Conservation (phyloP, 2,113 vertebrate species). For the Fukomys damarensis region DNA sequence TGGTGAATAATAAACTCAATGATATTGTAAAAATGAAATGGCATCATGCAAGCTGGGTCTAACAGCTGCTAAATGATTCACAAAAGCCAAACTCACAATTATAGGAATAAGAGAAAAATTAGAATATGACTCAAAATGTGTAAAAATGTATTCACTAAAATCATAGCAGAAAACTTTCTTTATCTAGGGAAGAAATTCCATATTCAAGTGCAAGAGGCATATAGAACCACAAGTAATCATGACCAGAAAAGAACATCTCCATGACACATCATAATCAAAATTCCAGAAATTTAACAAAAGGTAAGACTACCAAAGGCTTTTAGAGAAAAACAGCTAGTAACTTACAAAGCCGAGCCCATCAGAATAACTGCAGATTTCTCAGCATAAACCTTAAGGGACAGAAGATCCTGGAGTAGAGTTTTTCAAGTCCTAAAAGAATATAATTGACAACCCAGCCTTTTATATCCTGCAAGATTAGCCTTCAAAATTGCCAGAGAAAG, state of each 20-base stretch:
- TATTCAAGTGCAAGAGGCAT: background rate
- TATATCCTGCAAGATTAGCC: background rate
- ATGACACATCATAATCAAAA: background rate
- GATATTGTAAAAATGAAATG: background rate
- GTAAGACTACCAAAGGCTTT: background rate
- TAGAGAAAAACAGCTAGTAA: background rate
- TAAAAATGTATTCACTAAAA: background rate
- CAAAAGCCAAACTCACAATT: background rate
- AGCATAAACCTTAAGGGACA: background rate
- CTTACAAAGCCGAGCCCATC: background rate
- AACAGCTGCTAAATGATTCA: background rate
- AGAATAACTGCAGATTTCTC: background rate
- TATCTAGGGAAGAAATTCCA: background rate
- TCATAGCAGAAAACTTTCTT: background rate
- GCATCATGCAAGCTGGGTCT: background rate
- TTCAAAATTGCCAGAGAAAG: background rate
- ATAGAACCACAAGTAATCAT: background rate
- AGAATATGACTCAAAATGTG: background rate
- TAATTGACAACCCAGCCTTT: background rate
- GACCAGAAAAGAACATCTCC: background rate
- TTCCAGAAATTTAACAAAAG: background rate
- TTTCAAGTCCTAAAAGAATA: background rate
- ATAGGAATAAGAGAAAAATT: background rate
- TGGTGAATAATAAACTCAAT: background rate
- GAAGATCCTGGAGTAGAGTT: background rate